phyloP scores from a whole-genome alignment of 2,113 vertebrate genomes.

The Mormyrus iriodes region DNA sequence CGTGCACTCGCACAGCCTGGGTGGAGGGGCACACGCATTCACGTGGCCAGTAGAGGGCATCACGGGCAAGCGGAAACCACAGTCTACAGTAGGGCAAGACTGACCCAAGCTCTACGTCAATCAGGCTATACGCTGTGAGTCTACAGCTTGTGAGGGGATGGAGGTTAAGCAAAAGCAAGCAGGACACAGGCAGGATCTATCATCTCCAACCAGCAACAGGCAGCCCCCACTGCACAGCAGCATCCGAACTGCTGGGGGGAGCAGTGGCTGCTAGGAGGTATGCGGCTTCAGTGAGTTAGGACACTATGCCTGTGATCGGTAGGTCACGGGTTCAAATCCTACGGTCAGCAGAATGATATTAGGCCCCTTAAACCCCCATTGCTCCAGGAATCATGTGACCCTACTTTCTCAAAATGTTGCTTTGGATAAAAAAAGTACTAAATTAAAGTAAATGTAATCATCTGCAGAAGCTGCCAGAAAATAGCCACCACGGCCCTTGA shows the following conservation, averaged over 20 bases:
- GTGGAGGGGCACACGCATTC: not conserved
- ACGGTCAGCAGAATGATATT: not conserved
- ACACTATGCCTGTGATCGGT: not conserved
- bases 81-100: not conserved
- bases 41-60: not conserved
- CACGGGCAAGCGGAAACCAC: not conserved
- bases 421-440: not conserved
- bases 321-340: not conserved
- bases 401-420: not conserved
- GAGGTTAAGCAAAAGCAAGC: not conserved
- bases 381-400: not conserved
- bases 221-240: not conserved
- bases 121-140: not conserved
- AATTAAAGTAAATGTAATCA: not conserved
- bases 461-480: not conserved
- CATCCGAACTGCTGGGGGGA: not conserved
- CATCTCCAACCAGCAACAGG: not conserved
- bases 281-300: not conserved
- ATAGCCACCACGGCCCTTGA: not conserved
- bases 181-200: not conserved
- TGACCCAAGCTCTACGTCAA: not conserved
- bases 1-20: constrained; percentile 91
- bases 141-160: not conserved
- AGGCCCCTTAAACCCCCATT: not conserved
- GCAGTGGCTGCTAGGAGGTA: not conserved